Percentiles rank a stretch among this genome's conserved stretches.
Conservation (phyloP, 1,140 invertebrate genomes). For the Cyphomyrmex costatus region DNA sequence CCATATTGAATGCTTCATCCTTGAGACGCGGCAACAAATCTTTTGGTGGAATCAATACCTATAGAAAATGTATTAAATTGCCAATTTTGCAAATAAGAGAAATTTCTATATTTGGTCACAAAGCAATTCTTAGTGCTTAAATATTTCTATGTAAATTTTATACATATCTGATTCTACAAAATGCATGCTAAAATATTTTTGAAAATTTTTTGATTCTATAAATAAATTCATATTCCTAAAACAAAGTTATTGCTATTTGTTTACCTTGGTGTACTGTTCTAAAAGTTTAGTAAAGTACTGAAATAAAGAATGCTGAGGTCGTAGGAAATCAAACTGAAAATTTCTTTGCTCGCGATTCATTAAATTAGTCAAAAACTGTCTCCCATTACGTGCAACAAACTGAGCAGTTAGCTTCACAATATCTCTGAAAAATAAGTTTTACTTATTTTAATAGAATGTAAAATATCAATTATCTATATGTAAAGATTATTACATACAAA, state of each 20-base stretch:
- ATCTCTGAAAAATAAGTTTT: conserved; percentile 90
- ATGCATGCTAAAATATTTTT: no score
- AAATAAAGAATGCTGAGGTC: conserved; percentile 99
- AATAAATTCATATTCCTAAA: not conserved
- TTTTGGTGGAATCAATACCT: conserved; percentile 97
- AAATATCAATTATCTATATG: conserved; percentile 28
- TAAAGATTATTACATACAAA: conserved; percentile 89
- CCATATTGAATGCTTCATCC: conserved; percentile 92
- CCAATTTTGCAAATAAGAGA: not conserved
- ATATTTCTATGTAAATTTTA: no score
- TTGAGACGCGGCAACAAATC: conserved; percentile 94
- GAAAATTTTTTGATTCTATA: not conserved
- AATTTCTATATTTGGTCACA: no score
- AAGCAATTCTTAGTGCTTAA: no score
- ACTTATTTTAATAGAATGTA: conserved; percentile 47
- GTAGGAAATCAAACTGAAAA: conserved; percentile 99
- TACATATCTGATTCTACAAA: no score
- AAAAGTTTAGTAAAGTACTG: conserved; percentile 99
- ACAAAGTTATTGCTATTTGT: not conserved
- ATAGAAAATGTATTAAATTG: conserved; percentile 31
- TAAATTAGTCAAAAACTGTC: conserved; percentile 98
- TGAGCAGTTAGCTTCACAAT: conserved; percentile 99
- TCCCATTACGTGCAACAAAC: conserved; percentile 99
- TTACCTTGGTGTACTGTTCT: conserved; percentile 98
- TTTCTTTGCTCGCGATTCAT: conserved; percentile 99